Conservation (phyloP, 2,888 invertebrate genomes). For the Drosophila paramelanica region DNA sequence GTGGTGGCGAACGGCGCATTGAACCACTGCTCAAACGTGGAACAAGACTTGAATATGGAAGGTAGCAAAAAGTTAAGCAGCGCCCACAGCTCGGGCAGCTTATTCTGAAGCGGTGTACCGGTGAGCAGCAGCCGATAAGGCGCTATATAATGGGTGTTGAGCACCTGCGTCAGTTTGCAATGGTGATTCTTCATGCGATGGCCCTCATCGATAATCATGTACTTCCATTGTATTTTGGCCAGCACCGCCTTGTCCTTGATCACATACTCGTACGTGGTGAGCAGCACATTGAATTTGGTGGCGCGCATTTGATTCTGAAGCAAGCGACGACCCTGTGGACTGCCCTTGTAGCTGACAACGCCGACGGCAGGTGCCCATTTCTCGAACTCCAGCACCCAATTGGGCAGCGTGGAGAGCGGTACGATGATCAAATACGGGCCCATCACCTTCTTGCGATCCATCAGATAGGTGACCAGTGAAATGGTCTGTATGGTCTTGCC, state of each 20-base stretch:
- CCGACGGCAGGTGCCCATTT: conserved; percentile 99
- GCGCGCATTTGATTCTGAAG: conserved; percentile 95
- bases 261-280: conserved; percentile 99
- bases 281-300: conserved; percentile 98
- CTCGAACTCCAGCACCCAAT: conserved; percentile 99
- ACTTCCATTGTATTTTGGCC: conserved; percentile 99
- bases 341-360: conserved; percentile 96
- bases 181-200: conserved; percentile 99
- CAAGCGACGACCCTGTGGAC: conserved; percentile 93
- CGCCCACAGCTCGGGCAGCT: conserved; percentile 99
- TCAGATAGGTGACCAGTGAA: conserved; percentile 96
- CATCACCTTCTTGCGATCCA: conserved; percentile 96
- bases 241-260: conserved; percentile 98
- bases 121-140: conserved; percentile 97
- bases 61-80: conserved; percentile 98
- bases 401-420: conserved; percentile 98
- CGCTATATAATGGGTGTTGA: conserved; percentile 98
- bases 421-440: conserved; percentile 99
- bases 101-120: conserved; percentile 99
- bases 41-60: conserved; percentile 99
- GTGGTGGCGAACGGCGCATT: conserved; percentile 99
- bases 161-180: conserved; percentile 98
- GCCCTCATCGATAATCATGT: conserved; percentile 99
- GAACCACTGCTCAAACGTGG: conserved; percentile 99
- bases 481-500: conserved; percentile 99